A percentile compares a stretch with the other conserved stretches of the same genome.
Conservation (phyloP, 2,797 vertebrate species). For the Diplodus puntazzo region DNA sequence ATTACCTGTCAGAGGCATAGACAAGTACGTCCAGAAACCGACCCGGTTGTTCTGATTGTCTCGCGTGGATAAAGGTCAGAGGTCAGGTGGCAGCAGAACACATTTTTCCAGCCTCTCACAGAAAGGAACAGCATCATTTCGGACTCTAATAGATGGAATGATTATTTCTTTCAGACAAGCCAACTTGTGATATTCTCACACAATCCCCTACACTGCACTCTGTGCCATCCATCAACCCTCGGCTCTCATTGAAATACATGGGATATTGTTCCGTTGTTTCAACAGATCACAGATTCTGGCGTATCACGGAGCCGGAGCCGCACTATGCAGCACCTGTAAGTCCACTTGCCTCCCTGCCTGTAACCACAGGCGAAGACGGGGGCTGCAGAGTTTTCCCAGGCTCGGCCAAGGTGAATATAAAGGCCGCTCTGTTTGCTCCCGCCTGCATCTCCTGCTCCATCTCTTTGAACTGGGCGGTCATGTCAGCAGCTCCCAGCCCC, state of each 20-base stretch:
- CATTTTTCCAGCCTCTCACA: conserved; percentile 1
- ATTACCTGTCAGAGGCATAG: background rate
- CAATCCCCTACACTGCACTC: conserved; percentile 3
- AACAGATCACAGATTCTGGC: conserved; percentile 39
- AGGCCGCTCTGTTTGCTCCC: conserved; percentile 75
- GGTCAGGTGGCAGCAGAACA: background rate
- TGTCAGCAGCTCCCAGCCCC: conserved; percentile 79
- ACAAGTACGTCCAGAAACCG: background rate
- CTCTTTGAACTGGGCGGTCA: conserved; percentile 81
- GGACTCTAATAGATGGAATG: background rate
- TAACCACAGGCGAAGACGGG: conserved; percentile 46
- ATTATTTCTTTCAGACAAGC: conserved; percentile 21
- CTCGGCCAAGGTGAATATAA: conserved; percentile 72
- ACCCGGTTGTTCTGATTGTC: too few relatives aligned
- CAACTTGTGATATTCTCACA: conserved; percentile 35
- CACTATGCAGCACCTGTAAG: conserved; percentile 77
- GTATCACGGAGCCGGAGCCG: conserved; percentile 42
- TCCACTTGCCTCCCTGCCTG: conserved; percentile 74
- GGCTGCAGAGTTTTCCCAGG: conserved; percentile 77
- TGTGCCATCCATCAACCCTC: conserved; percentile 48
- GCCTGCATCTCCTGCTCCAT: conserved; percentile 76
- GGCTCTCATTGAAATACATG: conserved; percentile 51
- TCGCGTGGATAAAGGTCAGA: conserved; percentile 6
- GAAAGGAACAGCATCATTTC: background rate
- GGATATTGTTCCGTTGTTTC: conserved; percentile 31